Percentiles rank a stretch among this genome's conserved stretches.
phyloP scores from a whole-genome alignment of 2,113 vertebrate genomes.

The Ceyx margarethae region DNA sequence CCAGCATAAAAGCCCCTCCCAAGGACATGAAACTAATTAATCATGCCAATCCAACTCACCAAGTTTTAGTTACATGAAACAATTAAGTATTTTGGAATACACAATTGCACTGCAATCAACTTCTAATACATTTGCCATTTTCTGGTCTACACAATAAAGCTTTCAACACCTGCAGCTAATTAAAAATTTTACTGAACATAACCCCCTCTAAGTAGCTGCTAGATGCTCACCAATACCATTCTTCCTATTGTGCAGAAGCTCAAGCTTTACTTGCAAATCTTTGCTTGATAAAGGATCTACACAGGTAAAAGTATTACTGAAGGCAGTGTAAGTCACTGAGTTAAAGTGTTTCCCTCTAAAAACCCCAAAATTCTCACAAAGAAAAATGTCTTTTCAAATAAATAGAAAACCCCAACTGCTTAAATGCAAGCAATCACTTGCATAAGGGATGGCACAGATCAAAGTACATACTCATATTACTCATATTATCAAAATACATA shows the following conservation, averaged over 20 bases:
- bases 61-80: background rate
- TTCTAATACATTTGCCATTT: background rate
- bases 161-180: background rate
- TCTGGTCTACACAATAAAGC: background rate
- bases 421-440: background rate
- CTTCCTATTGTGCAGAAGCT: background rate
- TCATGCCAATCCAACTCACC: background rate
- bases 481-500: too few species aligned
- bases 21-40: background rate
- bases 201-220: background rate
- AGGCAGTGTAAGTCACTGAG: background rate
- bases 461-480: background rate
- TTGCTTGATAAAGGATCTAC: constrained; percentile 2
- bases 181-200: background rate
- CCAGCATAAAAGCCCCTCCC: background rate
- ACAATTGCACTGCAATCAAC: background rate
- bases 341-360: background rate
- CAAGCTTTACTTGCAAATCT: background rate
- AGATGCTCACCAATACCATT: background rate
- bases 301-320: background rate
- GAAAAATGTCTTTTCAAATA: background rate
- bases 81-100: background rate
- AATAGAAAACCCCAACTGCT: background rate
- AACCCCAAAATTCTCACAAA: background rate
- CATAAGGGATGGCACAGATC: background rate